These are phyloP conservation scores for Drosophila lacertosa DNA, from an alignment of 1,140 invertebrate species.

Conservation along the genomic window DNA sequence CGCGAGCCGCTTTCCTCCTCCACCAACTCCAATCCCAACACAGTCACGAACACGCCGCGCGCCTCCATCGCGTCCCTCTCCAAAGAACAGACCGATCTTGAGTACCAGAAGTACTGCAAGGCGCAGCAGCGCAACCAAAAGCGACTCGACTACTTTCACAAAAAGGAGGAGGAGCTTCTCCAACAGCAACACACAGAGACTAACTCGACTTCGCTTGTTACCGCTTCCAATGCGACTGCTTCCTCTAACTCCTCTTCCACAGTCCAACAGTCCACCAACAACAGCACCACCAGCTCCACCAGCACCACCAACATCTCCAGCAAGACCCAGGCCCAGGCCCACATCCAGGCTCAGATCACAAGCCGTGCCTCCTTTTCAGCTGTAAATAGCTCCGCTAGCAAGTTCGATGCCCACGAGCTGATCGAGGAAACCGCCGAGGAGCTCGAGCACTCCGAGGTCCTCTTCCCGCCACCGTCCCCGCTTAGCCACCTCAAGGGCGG, in stretches of 20 bases:
- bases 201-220: constrained; percentile 42
- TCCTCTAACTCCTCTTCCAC: constrained; percentile 80
- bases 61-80: constrained; percentile 57
- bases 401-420: constrained; percentile 65
- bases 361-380: constrained; percentile 35
- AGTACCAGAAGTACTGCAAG: constrained; percentile 73
- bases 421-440: constrained; percentile 77
- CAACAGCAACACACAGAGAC: constrained; percentile 37
- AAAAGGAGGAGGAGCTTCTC: constrained; percentile 75
- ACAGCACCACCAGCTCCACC: constrained; percentile 33
- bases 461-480: constrained; percentile 80
- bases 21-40: constrained; percentile 28
- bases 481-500: constrained; percentile 78
- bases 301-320: constrained; percentile 25
- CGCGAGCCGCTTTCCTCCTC: constrained; percentile 68
- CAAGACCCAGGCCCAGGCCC: constrained; percentile 25
- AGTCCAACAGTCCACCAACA: constrained; percentile 69
- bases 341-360: constrained; percentile 26
- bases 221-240: constrained; percentile 68
- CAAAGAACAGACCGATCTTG: constrained; percentile 60
- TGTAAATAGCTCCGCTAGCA: constrained; percentile 45
- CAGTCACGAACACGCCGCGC: constrained; percentile 53
- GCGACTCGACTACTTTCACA: constrained; percentile 70
- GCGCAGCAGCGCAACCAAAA: constrained; percentile 79
- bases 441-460: constrained; percentile 74